phyloP scores from a whole-genome alignment of 2,113 vertebrate species.

The Menura novaehollandiae region DNA sequence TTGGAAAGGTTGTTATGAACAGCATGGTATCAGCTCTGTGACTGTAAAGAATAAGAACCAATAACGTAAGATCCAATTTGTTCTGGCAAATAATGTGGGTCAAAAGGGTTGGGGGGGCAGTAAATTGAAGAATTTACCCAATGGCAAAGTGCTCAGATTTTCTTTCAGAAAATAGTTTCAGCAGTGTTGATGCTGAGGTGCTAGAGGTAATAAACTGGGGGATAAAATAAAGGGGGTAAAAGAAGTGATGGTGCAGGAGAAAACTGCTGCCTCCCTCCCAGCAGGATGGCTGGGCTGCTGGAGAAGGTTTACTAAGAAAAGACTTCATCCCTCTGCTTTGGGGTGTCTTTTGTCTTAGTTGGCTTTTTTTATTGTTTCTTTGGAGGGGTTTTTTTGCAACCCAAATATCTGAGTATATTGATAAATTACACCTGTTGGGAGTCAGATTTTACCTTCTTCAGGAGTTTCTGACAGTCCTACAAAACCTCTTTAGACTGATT shows the following conservation, averaged over 20 bases:
- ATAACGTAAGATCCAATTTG: constrained; percentile 1
- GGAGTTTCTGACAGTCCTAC: not conserved
- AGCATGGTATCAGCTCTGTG: not conserved
- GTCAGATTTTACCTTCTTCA: not conserved
- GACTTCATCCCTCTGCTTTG: not conserved
- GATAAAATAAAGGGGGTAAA: not conserved
- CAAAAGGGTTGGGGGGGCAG: not conserved
- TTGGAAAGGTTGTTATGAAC: constrained; percentile 24
- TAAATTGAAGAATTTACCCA: constrained; percentile 2
- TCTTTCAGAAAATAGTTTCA: not conserved
- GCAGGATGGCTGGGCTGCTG: not conserved
- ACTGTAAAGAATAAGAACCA: constrained; percentile 32
- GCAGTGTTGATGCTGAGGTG: not conserved
- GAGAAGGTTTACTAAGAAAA: not conserved
- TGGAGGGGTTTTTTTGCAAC: accelerated
- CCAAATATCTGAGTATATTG: not conserved
- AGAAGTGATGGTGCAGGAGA: not conserved
- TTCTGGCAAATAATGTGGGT: constrained; percentile 1
- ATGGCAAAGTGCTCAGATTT: not conserved
- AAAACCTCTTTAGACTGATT: not conserved
- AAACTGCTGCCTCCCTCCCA: not conserved
- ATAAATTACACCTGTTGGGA: not conserved
- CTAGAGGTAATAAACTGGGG: not conserved
- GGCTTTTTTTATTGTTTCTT: not conserved
- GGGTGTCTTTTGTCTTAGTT: not conserved